Conservation (phyloP, 1,140 invertebrate genomes). For the Adelges cooleyi region DNA sequence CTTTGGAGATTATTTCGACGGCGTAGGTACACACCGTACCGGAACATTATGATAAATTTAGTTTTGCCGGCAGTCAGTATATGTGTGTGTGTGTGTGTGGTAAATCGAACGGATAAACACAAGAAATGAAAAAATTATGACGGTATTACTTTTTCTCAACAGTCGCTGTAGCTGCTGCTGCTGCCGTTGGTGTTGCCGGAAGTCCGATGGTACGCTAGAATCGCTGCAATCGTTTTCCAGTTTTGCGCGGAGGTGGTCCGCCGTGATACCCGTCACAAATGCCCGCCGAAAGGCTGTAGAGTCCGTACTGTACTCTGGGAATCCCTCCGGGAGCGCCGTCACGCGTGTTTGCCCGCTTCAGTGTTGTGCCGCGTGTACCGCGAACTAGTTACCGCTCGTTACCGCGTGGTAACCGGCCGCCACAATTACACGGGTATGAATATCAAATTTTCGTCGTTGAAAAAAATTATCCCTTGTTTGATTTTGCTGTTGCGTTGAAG, state of each 20-base stretch:
- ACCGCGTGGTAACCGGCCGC: too few relatives aligned
- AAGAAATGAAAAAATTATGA: slow-evolving; percentile 4
- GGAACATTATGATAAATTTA: slow-evolving; percentile 22
- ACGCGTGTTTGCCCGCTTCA: not conserved
- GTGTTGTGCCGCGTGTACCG: slow-evolving; percentile 13
- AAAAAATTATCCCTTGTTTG: too few relatives aligned
- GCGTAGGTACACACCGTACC: not conserved
- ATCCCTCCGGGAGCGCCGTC: not conserved
- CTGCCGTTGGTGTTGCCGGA: not conserved
- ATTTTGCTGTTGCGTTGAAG: too few relatives aligned
- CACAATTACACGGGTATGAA: too few relatives aligned
- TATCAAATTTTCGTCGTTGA: too few relatives aligned
- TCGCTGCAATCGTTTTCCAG: slow-evolving; percentile 11
- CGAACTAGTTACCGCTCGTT: not conserved
- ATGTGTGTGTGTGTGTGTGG: not conserved
- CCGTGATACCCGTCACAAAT: not conserved
- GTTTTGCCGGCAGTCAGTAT: not conserved
- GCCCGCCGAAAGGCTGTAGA: not conserved
- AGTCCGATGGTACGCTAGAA: slow-evolving; percentile 1
- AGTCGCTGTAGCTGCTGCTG: not conserved
- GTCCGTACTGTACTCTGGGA: not conserved
- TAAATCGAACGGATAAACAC: not conserved
- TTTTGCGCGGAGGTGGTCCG: not conserved
- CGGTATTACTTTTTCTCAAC: not conserved
- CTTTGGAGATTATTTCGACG: slow-evolving; percentile 12